Base-by-base conservation (phyloP, 2,888 invertebrate species). In the Meliscaeva auricollis region DNA sequence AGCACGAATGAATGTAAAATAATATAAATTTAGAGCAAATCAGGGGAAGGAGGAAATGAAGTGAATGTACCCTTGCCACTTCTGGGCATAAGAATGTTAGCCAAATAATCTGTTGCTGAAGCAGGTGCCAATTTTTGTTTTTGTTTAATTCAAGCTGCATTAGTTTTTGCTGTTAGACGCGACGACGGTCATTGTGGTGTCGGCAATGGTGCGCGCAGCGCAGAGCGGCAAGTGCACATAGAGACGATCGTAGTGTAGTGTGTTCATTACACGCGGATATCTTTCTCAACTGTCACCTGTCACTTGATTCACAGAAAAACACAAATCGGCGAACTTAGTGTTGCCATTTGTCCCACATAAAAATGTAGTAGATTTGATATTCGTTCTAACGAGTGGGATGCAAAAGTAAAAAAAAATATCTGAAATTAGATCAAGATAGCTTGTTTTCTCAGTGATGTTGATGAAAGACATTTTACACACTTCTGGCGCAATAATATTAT, bases 271-370 rank as follows among this genome's bases (percentile, higher is more conserved):
- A 64, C 52, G 66, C 50, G 48, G 52, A 74, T 60, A 80, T 85
- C 80, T 62, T 76, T 76, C 76, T 72, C 72, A 85, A 62, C 76
- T 80, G 68, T 73, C 72, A 80, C 75, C 72, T 72, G 72, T 72
- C 72, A 66, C 46, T 54, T 56, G 46, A 66, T 64, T 50, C 30
- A 50, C 32, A 58, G 22, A 64, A 11, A 62, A 46, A 60, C 4
- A 38, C 5, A 6, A 41, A 48, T 50, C 15, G 35, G 1, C 3
- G 9, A 20, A 20, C 15, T 15, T 54, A 56, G 56, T 78, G 77
- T 83, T 75, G 79, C 78, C 79, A 66, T 66, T 69, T 46, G 9
- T 38, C 15, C 4, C 5, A 9, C 1, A 1, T n/a, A 17, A 22
- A 46, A 17, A 11, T 58, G 9, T 9, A 6, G 13, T 15, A 32